These are phyloP conservation scores for Folsomia candida DNA, from an alignment of 2,888 invertebrate species.

Conservation along the genomic window DNA sequence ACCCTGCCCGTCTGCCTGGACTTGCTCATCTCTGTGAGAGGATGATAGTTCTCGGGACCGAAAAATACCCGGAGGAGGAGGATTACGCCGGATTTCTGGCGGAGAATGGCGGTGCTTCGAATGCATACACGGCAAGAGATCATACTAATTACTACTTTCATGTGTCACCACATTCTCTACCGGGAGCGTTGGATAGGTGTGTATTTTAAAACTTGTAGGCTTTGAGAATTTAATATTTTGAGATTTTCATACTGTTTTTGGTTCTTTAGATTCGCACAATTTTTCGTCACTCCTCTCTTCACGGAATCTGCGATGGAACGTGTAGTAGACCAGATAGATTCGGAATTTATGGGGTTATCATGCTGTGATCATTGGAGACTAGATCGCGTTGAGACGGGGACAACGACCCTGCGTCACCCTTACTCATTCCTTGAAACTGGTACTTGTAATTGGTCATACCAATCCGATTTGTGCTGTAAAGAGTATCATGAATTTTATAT, in stretches of 20 bases:
- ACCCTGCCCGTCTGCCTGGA: slow-evolving; percentile 85
- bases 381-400: slow-evolving; percentile 82
- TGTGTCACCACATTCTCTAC: slow-evolving; percentile 76
- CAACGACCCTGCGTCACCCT: slow-evolving; percentile 73
- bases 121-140: slow-evolving; percentile 87
- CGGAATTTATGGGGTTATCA: slow-evolving; percentile 93
- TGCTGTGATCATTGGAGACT: slow-evolving; percentile 84
- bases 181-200: slow-evolving; percentile 78
- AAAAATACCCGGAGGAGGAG: slow-evolving; percentile 88
- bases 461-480: background rate
- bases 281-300: slow-evolving; percentile 89
- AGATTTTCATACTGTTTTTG: slow-evolving; percentile 3
- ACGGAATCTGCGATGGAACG: slow-evolving; percentile 86
- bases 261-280: slow-evolving; percentile 80
- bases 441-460: too few relatives aligned
- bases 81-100: slow-evolving; percentile 85
- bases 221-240: background rate
- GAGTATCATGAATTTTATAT: slow-evolving; percentile 13
- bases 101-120: slow-evolving; percentile 87
- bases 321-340: slow-evolving; percentile 93
- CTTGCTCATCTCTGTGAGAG: slow-evolving; percentile 98
- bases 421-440: slow-evolving; percentile 94
- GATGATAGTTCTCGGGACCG: slow-evolving; percentile 95
- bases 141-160: slow-evolving; percentile 94
- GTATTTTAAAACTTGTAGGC: too few relatives aligned